Percentiles rank a stretch among this genome's conserved stretches.
These are phyloP conservation scores for Tyrannus savana DNA, from an alignment of 2,113 vertebrate genomes.

Conservation along the genomic window DNA sequence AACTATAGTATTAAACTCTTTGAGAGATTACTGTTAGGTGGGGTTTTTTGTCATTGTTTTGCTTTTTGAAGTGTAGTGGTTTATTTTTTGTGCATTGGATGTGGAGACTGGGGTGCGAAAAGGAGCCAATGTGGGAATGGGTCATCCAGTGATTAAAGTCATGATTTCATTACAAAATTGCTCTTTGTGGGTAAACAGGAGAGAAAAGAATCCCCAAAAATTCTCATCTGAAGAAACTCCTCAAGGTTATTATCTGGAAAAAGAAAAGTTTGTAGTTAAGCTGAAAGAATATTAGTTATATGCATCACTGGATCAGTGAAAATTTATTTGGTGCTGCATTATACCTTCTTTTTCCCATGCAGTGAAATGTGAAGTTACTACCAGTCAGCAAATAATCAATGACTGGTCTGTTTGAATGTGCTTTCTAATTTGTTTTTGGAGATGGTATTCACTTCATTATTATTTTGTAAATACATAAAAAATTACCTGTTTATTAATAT, in stretches of 20 bases:
- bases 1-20: background rate
- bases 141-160: background rate
- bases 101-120: background rate
- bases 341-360: background rate
- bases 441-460: background rate
- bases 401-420: background rate
- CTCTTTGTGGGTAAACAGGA: background rate
- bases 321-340: background rate
- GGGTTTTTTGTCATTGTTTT: background rate
- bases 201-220: background rate
- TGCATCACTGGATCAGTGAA: background rate
- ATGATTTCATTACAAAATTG: background rate
- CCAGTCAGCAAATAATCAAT: background rate
- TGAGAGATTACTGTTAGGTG: background rate
- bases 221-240: background rate
- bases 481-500: background rate
- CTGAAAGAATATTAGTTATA: background rate
- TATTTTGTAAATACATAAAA: background rate
- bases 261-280: background rate
- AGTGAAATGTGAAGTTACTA: background rate
- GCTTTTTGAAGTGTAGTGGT: background rate
- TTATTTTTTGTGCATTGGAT: background rate
- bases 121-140: background rate
- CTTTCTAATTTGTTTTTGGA: background rate
- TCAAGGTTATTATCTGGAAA: background rate